phyloP scores from a whole-genome alignment of 2,113 vertebrate species.

The Silurus glanis region DNA sequence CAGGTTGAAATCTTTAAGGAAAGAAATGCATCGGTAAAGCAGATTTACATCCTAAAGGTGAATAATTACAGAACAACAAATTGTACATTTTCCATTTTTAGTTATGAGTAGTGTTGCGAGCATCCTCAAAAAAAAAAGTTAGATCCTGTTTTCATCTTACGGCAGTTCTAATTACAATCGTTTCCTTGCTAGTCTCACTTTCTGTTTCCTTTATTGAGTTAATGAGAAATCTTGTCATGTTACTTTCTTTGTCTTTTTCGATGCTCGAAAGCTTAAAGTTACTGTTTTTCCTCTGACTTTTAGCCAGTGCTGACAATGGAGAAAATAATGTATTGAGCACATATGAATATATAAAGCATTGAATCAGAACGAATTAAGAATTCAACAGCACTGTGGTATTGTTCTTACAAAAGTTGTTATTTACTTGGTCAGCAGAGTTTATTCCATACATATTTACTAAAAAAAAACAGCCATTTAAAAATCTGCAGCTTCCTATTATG shows the following conservation, averaged over 20 bases:
- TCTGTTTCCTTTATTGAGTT: too few species aligned
- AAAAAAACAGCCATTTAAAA: not conserved
- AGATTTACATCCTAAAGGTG: too few species aligned
- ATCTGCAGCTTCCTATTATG: not conserved
- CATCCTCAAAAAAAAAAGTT: not conserved
- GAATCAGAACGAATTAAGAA: not conserved
- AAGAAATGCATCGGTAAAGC: not conserved
- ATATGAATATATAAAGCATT: not conserved
- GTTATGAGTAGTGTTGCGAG: not conserved
- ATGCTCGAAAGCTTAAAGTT: not conserved
- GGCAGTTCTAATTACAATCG: not conserved
- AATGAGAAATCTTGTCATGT: not conserved
- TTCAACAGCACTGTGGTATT: not conserved
- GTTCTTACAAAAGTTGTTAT: not conserved
- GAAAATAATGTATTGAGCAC: not conserved
- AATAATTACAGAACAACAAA: not conserved
- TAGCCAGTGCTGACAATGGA: too few species aligned
- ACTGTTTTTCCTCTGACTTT: not conserved
- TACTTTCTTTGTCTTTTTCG: not conserved
- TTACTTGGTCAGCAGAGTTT: not conserved
- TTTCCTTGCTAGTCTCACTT: not conserved
- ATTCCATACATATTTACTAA: not conserved
- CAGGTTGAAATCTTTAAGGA: not conserved
- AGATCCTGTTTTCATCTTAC: not conserved
- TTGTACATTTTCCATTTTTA: not conserved